These are phyloP conservation scores for Coturnix japonica DNA, from an alignment of 2,113 vertebrate species.

Conservation along the genomic window DNA sequence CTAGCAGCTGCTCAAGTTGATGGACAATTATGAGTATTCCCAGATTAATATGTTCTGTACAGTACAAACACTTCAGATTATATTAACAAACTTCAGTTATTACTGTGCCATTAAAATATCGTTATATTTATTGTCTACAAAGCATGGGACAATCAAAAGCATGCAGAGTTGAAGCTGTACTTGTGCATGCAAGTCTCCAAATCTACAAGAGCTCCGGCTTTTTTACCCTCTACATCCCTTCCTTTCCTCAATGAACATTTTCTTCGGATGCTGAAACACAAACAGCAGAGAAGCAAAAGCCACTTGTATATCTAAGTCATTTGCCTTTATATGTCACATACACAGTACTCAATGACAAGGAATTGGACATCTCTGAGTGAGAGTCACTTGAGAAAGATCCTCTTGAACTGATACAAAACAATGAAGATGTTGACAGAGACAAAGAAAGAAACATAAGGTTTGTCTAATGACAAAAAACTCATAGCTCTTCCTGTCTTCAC, in stretches of 20 bases:
- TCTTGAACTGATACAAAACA: conserved; percentile 10
- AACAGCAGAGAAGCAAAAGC: not conserved
- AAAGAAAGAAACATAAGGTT: not conserved
- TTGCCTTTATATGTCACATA: not conserved
- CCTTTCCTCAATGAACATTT: not conserved
- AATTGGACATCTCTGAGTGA: not conserved
- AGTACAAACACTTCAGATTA: not conserved
- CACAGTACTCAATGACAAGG: not conserved
- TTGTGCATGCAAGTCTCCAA: not conserved
- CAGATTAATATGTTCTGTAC: conserved; percentile 17
- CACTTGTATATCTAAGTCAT: not conserved
- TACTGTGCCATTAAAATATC: conserved; percentile 13
- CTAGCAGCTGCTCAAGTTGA: conserved; percentile 32
- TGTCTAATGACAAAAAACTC: not conserved
- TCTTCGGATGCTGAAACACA: not conserved
- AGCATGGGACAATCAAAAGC: not conserved
- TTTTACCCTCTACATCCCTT: not conserved
- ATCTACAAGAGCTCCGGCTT: not conserved
- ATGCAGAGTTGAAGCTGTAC: not conserved
- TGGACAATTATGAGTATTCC: not conserved
- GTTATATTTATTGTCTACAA: conserved; percentile 2
- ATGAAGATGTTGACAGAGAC: not conserved
- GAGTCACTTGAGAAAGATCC: not conserved
- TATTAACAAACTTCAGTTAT: not conserved
- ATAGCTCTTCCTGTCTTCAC: conserved; percentile 4